Base-by-base conservation (phyloP, 2,888 invertebrate genomes). In the Zaprionus lineosus region DNA sequence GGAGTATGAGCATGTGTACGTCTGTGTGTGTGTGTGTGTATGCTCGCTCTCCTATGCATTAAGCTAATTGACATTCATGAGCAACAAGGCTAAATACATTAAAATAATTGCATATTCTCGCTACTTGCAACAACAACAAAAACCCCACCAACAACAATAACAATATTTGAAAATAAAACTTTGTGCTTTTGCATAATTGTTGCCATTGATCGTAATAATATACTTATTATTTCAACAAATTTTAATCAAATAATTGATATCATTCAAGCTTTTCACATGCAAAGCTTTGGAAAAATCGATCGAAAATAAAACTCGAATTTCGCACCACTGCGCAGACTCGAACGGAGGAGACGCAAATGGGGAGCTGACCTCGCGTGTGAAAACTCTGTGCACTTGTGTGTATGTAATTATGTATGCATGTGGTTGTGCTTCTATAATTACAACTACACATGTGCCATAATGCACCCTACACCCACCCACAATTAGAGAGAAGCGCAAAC, bases 51-150 rank as follows among this genome's bases (percentile, higher is more conserved):
- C 60, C 24, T 47, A 55, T 73, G 67, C 71, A 74, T 70, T 57
- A 70, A 58, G 59, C 78, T 77, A 82, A 78, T 78, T 78, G 82
- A 74, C 84, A 78, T 78, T 84, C 78, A 84, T 78, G 82, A 77
- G 84, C 67, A 71, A 74, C 78, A 78, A 78, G 84, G 84, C 82
- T 74, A 51, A 84, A 84, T 67, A 64, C 71, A 84, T 78, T 84
- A 84, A 84, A 82, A 84, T 84, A 82, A 81, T 84, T 81, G 78
- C 84, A 78, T 82, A 73, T 77, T 67, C 69, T 55, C 50, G 59
- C 50, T 47, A 64, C 59, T 64, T 40, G 46, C 26, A 50, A 9
- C 12, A 40, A 37, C 12, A 44, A 24, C 15, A 50, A 33, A 14
- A 33, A 29, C 24, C 15, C n/a, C n/a, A n/a, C n/a, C n/a, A n/a